Base-by-base conservation (phyloP, 2,888 invertebrate species). In the Nasonovia ribisnigri region DNA sequence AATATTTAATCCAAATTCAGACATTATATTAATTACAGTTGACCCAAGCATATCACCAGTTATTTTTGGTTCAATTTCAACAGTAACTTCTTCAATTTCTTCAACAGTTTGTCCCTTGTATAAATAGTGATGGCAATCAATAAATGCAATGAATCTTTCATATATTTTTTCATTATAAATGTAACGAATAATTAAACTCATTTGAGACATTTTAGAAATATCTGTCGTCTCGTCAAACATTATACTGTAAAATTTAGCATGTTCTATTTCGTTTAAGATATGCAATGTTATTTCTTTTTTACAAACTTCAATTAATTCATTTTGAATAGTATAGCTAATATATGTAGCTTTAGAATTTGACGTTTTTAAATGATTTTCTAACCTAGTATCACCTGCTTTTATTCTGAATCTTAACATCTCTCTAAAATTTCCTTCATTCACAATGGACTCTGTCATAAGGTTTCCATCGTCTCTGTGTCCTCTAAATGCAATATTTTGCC, bases 1-100 rank as follows among this genome's bases (percentile, higher is more conserved):
- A 90, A 92, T 86, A 86, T 93, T 84, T 42, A 94, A 57, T 54
- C 51, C 42, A 36, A 93, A 16, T 84, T 84, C 36, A 67, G 8
- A 36, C 13, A 88, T 88, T 54, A 88, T 88, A 51, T 88, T 88
- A 36, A 88, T 54, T 42, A 88, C 88, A 88, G 42, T 88, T 88
- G 11, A 54, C 36, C 54, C 88, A 88, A 88, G 54, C 13, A 88
- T 54, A 20, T 87, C 51, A 87, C 87, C 48, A 86, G 46, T 86
- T 86, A 46, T 43, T 86, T 86, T 46, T 86, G 46, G 46, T 46
- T 86, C 86, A 46, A 84, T 43, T 42, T 84, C 43, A 84, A 46
- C 1, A 46, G 5, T 29, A 46, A 26, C 86, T 86, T 86, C 86
- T 86, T 86, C 29, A 29, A 86, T 84, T 43, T 84, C 84, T 43